Percentiles rank a stretch among this genome's conserved stretches.
phyloP scores from a whole-genome alignment of 2,113 vertebrate species.

The Phrynosoma platyrhinos region DNA sequence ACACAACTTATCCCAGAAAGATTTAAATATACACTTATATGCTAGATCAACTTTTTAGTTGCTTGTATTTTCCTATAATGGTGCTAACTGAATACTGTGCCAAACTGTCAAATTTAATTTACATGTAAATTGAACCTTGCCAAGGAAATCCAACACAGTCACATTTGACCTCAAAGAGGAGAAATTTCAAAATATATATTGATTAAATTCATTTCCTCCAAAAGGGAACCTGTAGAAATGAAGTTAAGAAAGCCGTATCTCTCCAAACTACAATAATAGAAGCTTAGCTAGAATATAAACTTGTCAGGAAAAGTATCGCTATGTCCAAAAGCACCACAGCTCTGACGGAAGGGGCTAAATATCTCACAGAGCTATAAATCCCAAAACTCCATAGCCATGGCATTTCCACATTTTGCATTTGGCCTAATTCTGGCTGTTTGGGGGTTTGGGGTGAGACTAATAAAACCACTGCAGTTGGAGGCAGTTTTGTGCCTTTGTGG shows the following conservation, averaged over 20 bases:
- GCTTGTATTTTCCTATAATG: neutral
- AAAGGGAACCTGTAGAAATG: neutral
- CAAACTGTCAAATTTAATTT: neutral
- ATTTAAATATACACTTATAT: neutral
- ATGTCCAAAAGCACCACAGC: neutral
- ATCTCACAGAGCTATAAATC: too few relatives aligned
- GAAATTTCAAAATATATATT: neutral
- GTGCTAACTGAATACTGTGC: neutral
- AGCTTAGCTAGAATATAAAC: neutral
- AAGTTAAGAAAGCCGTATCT: neutral
- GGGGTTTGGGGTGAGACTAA: too few relatives aligned
- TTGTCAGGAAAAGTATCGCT: neutral
- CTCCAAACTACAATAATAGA: neutral
- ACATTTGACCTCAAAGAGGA: neutral
- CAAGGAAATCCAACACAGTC: neutral
- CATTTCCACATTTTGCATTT: too few relatives aligned
- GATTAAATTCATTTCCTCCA: neutral
- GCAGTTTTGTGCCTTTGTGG: too few relatives aligned
- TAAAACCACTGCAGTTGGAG: too few relatives aligned
- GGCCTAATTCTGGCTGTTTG: too few relatives aligned
- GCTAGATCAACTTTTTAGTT: neutral
- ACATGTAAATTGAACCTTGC: neutral
- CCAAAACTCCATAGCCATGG: too few relatives aligned
- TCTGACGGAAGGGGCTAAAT: too few relatives aligned
- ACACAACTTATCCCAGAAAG: neutral